These are phyloP conservation scores for Drosophila buzzatii DNA, from an alignment of 2,888 invertebrate genomes.

Conservation along the genomic window DNA sequence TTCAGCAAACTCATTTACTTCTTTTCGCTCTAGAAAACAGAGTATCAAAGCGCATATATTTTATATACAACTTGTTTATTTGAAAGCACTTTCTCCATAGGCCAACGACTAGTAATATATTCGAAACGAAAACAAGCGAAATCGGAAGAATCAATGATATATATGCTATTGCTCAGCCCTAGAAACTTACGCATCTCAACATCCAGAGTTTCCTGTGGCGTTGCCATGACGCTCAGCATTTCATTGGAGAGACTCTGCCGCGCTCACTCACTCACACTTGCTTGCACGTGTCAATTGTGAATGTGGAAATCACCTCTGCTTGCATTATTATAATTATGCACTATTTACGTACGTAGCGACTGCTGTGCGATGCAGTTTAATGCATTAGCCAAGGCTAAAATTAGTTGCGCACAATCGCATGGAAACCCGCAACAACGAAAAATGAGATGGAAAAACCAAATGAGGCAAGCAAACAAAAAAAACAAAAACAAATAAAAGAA, in stretches of 20 bases:
- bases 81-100: background rate
- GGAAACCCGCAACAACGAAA: constrained; percentile 6
- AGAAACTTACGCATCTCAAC: constrained; percentile 49
- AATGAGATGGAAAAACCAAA: constrained; percentile 3
- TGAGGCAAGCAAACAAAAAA: background rate
- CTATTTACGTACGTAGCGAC: constrained; percentile 7
- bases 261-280: constrained; percentile 3
- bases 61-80: background rate
- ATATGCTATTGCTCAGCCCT: background rate
- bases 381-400: constrained; percentile 43
- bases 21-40: background rate
- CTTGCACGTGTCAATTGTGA: constrained; percentile 7
- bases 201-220: constrained; percentile 43
- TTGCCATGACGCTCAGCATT: constrained; percentile 51
- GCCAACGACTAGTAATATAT: background rate
- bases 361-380: constrained; percentile 36
- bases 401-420: constrained; percentile 39
- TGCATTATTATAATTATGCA: constrained; percentile 29
- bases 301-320: constrained; percentile 5
- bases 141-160: background rate
- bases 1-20: background rate
- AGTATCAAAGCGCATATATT: background rate
- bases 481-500: background rate
- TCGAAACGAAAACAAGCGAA: background rate
- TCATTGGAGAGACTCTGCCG: background rate